phyloP scores from a whole-genome alignment of 1,140 invertebrate species.

The Platorchestia sp. region DNA sequence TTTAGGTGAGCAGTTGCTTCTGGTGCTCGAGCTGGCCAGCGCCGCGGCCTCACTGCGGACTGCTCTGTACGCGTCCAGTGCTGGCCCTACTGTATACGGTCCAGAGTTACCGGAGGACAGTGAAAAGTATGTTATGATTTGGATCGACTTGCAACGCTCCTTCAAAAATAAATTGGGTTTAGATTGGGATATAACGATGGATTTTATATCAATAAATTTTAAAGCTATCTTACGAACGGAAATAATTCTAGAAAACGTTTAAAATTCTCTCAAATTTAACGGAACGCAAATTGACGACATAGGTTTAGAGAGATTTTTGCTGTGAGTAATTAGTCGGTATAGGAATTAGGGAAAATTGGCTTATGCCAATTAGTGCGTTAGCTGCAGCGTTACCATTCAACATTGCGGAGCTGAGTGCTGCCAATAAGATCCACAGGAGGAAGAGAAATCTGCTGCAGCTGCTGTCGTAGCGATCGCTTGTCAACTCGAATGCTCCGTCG shows the following conservation, averaged over 20 bases:
- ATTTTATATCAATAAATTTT: too few relatives aligned
- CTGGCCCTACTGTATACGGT: not conserved
- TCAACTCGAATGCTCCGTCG: not conserved
- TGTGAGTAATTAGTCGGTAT: too few relatives aligned
- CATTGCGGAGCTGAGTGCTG: not conserved
- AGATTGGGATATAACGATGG: too few relatives aligned
- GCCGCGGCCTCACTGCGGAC: not conserved
- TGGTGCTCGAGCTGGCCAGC: not conserved
- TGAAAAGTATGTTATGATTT: not conserved
- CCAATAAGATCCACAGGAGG: not conserved
- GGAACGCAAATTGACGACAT: too few relatives aligned
- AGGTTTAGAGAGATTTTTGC: too few relatives aligned
- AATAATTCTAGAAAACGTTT: too few relatives aligned
- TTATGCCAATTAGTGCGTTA: not conserved
- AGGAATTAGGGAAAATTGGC: not conserved
- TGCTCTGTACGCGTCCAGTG: not conserved
- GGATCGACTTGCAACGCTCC: not conserved
- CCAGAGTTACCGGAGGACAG: not conserved
- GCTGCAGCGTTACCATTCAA: not conserved
- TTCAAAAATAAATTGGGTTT: not conserved
- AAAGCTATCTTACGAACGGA: too few relatives aligned
- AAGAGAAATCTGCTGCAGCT: constrained; percentile 28
- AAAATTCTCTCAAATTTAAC: too few relatives aligned
- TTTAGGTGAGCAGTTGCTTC: not conserved
- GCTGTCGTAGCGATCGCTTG: constrained; percentile 34